phyloP scores from a whole-genome alignment of 1,140 invertebrate genomes.

The Aphis craccivora region DNA sequence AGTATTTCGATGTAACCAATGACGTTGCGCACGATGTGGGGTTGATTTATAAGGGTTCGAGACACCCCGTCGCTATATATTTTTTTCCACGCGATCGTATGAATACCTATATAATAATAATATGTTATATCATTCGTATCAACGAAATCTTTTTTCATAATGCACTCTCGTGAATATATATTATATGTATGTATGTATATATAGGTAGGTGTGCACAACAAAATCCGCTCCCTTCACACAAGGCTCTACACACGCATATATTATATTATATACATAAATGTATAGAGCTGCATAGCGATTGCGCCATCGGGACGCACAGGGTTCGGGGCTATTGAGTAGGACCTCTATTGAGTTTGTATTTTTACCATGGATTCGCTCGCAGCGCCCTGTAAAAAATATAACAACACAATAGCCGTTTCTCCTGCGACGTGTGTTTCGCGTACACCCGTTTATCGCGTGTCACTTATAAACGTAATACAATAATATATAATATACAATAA shows the following conservation, averaged over 20 bases:
- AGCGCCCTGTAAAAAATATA: not conserved
- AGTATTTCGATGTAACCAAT: not conserved
- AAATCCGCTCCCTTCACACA: not conserved
- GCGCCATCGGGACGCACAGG: not conserved
- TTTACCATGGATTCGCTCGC: not conserved
- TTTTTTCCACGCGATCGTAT: not conserved
- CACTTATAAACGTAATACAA: not conserved
- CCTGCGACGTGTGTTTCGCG: not conserved
- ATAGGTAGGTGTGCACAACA: not conserved
- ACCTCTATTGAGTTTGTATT: not conserved
- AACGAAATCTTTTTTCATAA: slow-evolving; percentile 13
- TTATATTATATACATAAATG: not conserved
- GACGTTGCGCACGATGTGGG: not conserved
- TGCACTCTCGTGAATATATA: not conserved
- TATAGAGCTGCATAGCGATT: not conserved
- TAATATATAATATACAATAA: not conserved
- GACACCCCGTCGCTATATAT: not conserved
- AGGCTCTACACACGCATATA: not conserved
- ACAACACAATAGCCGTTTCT: not conserved
- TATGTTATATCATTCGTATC: slow-evolving; percentile 11
- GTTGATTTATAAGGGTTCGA: slow-evolving; percentile 30
- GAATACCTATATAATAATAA: not conserved
- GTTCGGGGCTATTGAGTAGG: not conserved
- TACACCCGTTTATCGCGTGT: not conserved
- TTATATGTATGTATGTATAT: not conserved